Conservation (phyloP, 1,140 invertebrate species). For the Caerostris extrusa region DNA sequence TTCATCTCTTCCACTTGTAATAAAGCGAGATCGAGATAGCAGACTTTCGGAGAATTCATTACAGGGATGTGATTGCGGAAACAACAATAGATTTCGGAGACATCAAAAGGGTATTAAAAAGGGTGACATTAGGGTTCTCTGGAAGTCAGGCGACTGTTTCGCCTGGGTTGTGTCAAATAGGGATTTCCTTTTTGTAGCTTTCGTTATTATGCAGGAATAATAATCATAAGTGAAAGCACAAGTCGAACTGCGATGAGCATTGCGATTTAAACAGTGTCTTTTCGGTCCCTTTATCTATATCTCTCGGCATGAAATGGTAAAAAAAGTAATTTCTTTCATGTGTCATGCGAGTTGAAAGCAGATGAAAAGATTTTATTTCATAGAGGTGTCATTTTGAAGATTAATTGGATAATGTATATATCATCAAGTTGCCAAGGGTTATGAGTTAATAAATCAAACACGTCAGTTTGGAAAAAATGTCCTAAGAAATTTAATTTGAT, state of each 20-base stretch:
- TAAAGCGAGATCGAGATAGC: neutral
- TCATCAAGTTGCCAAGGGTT: too few relatives aligned
- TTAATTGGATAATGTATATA: neutral
- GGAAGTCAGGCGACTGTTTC: neutral
- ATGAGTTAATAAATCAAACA: too few relatives aligned
- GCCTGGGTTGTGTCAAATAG: neutral
- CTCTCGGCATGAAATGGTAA: neutral
- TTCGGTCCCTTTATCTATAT: neutral
- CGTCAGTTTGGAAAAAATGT: too few relatives aligned
- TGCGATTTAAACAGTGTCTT: neutral
- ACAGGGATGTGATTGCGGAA: constrained; percentile 7
- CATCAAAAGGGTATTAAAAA: constrained; percentile 32
- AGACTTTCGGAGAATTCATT: constrained; percentile 1
- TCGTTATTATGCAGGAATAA: neutral
- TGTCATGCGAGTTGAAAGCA: neutral
- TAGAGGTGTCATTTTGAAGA: neutral
- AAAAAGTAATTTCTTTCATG: constrained; percentile 5
- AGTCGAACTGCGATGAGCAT: neutral
- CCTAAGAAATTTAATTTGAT: too few relatives aligned
- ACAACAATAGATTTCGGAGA: constrained; percentile 34
- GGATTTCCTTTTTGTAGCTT: neutral
- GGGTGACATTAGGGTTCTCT: neutral
- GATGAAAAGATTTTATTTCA: neutral
- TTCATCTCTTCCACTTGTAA: neutral
- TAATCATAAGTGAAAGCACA: neutral